Evolutionary conservation across 2,797 vertebrate species (phyloP).

Genomic region (Fundulus diaphanus): DNA sequence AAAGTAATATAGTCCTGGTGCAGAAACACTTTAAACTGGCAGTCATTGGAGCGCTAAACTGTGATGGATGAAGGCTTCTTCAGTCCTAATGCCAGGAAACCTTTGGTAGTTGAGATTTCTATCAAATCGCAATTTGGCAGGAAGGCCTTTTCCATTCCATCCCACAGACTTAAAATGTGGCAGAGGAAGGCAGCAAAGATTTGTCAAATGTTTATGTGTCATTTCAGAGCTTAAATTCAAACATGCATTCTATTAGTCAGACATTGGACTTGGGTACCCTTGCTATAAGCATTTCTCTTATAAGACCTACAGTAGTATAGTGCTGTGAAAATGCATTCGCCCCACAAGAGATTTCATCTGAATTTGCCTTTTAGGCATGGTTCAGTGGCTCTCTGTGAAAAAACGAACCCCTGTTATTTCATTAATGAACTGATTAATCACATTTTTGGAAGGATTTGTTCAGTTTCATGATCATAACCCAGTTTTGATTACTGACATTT

Average conservation of each 20-base stretch:
- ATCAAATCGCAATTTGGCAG: constrained; percentile 29
- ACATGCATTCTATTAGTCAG: constrained; percentile 25
- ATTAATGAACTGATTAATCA: background rate
- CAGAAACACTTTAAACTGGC: constrained; percentile 11
- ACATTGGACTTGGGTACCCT: background rate
- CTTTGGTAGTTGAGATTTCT: constrained; percentile 21
- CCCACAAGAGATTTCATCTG: background rate
- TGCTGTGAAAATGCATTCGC: background rate
- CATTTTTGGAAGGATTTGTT: background rate
- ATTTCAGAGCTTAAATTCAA: constrained; percentile 31
- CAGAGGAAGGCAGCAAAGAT: constrained; percentile 17
- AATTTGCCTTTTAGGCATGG: background rate
- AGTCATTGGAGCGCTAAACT: constrained; percentile 22
- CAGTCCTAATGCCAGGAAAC: constrained; percentile 26
- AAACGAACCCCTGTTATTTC: background rate
- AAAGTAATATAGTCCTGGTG: background rate
- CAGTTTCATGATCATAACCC: background rate
- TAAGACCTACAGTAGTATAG: background rate
- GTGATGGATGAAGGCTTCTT: constrained; percentile 54
- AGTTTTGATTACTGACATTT: background rate
- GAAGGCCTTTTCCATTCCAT: constrained; percentile 26
- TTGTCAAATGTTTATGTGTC: constrained; percentile 44
- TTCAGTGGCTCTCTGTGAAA: background rate
- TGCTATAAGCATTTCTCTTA: background rate
- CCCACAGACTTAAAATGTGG: constrained; percentile 29